These are phyloP conservation scores for Caenorhabditis wallacei DNA, from an alignment of 2,888 invertebrate genomes.

Conservation along the genomic window DNA sequence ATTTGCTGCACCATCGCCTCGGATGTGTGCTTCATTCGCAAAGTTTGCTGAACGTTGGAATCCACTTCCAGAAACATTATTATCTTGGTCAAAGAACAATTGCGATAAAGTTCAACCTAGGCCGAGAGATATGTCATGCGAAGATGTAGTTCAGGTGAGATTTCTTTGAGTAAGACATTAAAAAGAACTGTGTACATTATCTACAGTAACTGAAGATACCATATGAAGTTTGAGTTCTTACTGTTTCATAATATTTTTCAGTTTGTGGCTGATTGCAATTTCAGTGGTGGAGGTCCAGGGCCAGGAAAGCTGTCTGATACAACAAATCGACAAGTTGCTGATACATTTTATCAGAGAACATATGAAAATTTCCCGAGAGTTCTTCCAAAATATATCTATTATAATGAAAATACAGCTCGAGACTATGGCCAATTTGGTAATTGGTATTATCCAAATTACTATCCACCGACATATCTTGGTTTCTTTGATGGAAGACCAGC, in stretches of 20 bases:
- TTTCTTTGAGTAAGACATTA: background rate
- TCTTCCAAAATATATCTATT: conserved; percentile 74
- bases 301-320: conserved; percentile 57
- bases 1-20: conserved; percentile 49
- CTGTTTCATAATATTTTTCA: conserved; percentile 65
- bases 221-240: no score
- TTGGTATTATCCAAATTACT: conserved; percentile 77
- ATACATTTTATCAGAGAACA: conserved; percentile 66
- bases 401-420: conserved; percentile 70
- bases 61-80: conserved; percentile 76
- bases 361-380: conserved; percentile 75
- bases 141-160: conserved; percentile 71
- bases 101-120: conserved; percentile 78
- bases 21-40: conserved; percentile 75
- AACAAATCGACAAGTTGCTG: conserved; percentile 57
- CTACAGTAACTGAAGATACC: no score
- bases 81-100: conserved; percentile 75
- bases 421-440: conserved; percentile 73
- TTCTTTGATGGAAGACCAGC: conserved; percentile 75
- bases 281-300: conserved; percentile 67
- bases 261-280: conserved; percentile 78
- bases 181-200: no score
- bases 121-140: conserved; percentile 77
- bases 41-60: conserved; percentile 78
- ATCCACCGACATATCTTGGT: conserved; percentile 75